phyloP scores from a whole-genome alignment of 1,140 invertebrate genomes.

The Sipha flava region DNA sequence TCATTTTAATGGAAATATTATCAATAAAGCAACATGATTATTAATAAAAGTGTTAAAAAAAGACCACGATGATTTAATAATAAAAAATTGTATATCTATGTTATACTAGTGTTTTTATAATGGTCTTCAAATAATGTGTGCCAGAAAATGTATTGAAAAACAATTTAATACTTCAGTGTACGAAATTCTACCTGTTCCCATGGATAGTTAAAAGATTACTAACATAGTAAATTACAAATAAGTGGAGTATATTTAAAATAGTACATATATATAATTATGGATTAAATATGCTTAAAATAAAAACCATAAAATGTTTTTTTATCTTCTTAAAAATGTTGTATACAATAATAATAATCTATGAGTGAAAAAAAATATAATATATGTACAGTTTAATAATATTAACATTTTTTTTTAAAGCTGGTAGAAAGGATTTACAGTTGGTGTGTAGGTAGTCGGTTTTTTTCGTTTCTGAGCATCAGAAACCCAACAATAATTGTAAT shows the following conservation, averaged over 20 bases:
- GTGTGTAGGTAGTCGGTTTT: conserved; percentile 9
- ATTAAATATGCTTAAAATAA: no score
- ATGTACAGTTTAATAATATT: background rate
- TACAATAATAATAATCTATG: background rate
- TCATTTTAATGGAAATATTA: background rate
- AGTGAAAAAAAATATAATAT: background rate
- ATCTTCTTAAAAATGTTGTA: background rate
- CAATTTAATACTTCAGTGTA: no score
- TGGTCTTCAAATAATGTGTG: no score
- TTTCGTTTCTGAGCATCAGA: background rate
- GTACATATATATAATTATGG: background rate
- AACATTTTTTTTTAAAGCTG: background rate
- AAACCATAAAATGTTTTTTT: no score
- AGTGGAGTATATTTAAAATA: background rate
- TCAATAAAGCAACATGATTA: no score
- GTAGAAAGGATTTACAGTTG: conserved; percentile 5
- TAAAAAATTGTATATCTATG: no score
- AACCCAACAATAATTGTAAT: conserved; percentile 19
- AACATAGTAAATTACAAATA: background rate
- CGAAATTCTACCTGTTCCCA: no score
- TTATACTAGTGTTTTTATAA: no score
- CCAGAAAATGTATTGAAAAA: no score
- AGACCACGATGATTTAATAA: no score
- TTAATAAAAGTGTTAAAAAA: no score
- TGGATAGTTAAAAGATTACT: no score